Percentiles rank a stretch among this genome's conserved stretches.
These are phyloP conservation scores for Amphimallon solstitiale DNA, from an alignment of 2,888 invertebrate species.

Conservation along the genomic window DNA sequence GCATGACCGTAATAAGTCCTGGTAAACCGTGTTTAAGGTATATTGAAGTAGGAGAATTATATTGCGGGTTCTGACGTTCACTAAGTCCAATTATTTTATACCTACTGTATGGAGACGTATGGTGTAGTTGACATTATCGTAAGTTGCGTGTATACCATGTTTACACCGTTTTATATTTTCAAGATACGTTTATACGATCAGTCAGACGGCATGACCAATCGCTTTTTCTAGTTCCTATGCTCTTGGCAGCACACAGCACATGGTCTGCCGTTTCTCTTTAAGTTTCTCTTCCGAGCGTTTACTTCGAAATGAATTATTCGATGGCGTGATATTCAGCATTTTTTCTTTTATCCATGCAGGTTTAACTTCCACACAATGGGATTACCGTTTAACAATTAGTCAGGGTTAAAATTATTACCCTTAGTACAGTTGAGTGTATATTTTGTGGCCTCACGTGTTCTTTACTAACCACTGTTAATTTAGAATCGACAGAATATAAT, in stretches of 20 bases:
- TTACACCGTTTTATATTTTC: slow-evolving; percentile 40
- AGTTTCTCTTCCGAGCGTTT: no score
- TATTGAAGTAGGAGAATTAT: slow-evolving; percentile 46
- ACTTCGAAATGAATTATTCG: no score
- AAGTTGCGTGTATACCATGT: slow-evolving; percentile 46
- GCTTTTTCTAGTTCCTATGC: no score
- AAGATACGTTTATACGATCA: slow-evolving; percentile 15
- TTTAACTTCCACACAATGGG: slow-evolving; percentile 1
- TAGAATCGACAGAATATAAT: no score
- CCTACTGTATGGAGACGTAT: slow-evolving; percentile 46
- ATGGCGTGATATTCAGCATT: no score
- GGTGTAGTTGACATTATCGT: slow-evolving; percentile 49
- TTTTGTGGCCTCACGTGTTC: neutral
- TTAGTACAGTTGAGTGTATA: neutral
- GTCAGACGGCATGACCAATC: no score
- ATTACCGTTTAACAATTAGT: slow-evolving; percentile 9
- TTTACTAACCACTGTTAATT: no score
- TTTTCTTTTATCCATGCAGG: slow-evolving; percentile 16
- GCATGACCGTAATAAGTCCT: slow-evolving; percentile 44
- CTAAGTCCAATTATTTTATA: slow-evolving; percentile 48
- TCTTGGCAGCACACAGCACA: no score
- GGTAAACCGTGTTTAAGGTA: slow-evolving; percentile 46
- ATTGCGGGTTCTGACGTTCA: slow-evolving; percentile 43
- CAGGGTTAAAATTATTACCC: neutral
- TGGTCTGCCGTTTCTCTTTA: no score